These are phyloP conservation scores for Melinopterus prodromus DNA, from an alignment of 2,888 invertebrate species.

Conservation along the genomic window DNA sequence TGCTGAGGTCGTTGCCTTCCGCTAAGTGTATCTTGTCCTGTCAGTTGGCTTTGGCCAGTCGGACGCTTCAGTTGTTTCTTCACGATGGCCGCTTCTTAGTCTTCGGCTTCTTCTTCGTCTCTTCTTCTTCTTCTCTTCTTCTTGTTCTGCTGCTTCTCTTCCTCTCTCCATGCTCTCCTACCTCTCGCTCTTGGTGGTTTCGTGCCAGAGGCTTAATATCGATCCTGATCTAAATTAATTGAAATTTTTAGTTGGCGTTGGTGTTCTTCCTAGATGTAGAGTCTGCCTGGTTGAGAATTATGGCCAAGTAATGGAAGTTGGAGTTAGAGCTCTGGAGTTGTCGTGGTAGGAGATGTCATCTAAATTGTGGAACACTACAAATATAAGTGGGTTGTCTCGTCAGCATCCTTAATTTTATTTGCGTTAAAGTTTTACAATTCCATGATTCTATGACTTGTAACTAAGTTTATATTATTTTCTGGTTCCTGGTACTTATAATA, in stretches of 20 bases:
- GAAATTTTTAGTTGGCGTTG: neutral
- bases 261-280: neutral
- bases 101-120: neutral
- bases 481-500: too few relatives aligned
- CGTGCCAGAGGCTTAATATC: neutral
- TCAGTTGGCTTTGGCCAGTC: conserved; percentile 23
- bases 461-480: too few relatives aligned
- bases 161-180: neutral
- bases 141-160: neutral
- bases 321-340: neutral
- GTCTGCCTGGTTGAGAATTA: neutral
- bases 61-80: conserved; percentile 5
- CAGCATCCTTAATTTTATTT: too few relatives aligned
- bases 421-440: too few relatives aligned
- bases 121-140: neutral
- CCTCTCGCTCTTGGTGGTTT: neutral
- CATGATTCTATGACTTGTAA: too few relatives aligned
- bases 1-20: conserved; percentile 20
- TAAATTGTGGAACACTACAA: neutral
- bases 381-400: neutral
- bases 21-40: conserved; percentile 24
- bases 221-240: neutral
- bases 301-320: neutral
- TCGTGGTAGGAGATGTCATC: neutral
- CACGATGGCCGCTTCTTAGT: neutral